phyloP scores from a whole-genome alignment of 2,888 invertebrate genomes.

The Dione vanillae region DNA sequence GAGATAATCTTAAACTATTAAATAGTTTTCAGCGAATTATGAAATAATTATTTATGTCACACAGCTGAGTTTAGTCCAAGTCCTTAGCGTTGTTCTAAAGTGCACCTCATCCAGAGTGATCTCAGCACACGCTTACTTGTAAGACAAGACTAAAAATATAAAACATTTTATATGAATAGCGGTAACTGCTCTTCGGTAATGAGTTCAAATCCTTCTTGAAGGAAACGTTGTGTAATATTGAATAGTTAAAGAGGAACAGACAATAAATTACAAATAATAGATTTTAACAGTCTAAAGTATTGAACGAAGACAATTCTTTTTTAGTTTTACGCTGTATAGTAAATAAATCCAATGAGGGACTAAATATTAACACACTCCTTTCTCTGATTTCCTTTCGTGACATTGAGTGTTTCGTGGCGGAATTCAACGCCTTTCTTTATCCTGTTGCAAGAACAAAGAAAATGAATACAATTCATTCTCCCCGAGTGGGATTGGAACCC shows the following conservation, averaged over 20 bases:
- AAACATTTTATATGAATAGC: not conserved
- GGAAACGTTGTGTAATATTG: not conserved
- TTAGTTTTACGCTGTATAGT: too few species aligned
- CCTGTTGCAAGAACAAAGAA: too few species aligned
- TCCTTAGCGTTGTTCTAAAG: not conserved
- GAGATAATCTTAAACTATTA: too few species aligned
- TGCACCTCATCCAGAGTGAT: not conserved
- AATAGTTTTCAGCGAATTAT: not conserved
- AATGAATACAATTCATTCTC: too few species aligned
- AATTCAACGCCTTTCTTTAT: too few species aligned
- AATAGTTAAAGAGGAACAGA: not conserved
- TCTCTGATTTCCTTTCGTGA: too few species aligned
- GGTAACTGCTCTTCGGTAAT: too few species aligned
- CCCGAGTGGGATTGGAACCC: too few species aligned
- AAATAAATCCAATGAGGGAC: too few species aligned
- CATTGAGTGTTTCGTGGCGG: too few species aligned
- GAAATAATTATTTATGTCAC: not conserved
- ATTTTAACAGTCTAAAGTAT: not conserved
- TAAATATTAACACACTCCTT: too few species aligned
- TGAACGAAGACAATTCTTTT: not conserved
- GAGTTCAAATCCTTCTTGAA: not conserved
- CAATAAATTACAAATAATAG: not conserved
- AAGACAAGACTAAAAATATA: not conserved
- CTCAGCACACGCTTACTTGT: constrained; percentile 5
- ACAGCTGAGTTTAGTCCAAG: not conserved